phyloP scores from a whole-genome alignment of 2,113 vertebrate genomes.

The Mesocricetus auratus region DNA sequence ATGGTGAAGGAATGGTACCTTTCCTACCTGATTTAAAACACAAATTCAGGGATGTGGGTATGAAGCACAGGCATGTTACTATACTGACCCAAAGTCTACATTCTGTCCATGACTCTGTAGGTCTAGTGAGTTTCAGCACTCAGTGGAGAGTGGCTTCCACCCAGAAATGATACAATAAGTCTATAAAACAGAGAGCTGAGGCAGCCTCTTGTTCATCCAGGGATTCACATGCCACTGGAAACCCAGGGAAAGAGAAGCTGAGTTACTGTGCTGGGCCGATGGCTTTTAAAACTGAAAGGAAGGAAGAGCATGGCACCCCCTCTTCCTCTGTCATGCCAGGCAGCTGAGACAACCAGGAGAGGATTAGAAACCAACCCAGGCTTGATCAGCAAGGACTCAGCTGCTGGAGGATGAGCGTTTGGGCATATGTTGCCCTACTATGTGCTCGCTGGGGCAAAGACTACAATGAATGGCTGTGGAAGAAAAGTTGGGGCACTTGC shows the following conservation, averaged over 20 bases:
- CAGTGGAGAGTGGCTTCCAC: background rate
- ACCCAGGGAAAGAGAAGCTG: background rate
- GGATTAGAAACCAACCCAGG: background rate
- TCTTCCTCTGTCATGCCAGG: background rate
- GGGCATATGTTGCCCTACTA: background rate
- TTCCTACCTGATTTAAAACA: background rate
- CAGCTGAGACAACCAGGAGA: background rate
- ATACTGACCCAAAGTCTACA: background rate
- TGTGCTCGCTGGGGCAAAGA: background rate
- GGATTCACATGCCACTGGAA: background rate
- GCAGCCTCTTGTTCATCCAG: background rate
- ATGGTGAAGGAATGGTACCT: background rate
- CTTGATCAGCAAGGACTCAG: background rate
- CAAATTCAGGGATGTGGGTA: background rate
- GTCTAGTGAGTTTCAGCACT: background rate
- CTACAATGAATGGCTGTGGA: background rate
- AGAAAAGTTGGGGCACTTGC: background rate
- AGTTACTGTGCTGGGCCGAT: background rate
- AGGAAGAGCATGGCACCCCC: background rate
- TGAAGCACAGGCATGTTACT: background rate
- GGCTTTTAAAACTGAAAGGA: background rate
- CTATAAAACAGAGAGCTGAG: background rate
- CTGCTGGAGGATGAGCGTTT: background rate
- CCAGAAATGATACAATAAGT: background rate
- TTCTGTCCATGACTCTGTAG: background rate